These are phyloP conservation scores for Euplagia quadripunctaria DNA, from an alignment of 2,888 invertebrate species.

Conservation along the genomic window DNA sequence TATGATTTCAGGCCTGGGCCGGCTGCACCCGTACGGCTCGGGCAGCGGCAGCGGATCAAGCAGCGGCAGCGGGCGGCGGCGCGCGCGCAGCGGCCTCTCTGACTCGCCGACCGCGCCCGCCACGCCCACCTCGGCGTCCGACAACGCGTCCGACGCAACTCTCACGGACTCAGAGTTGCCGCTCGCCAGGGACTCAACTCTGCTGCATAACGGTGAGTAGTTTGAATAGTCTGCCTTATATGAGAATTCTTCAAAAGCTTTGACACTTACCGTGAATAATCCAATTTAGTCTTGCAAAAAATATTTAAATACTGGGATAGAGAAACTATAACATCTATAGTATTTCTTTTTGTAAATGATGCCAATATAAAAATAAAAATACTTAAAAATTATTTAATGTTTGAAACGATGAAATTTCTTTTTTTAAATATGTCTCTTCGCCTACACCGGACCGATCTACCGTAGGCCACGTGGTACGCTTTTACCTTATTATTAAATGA, in stretches of 20 bases:
- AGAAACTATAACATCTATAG: not conserved
- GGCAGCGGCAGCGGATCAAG: slow-evolving; percentile 91
- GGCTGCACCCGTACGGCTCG: slow-evolving; percentile 94
- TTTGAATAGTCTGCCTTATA: not conserved
- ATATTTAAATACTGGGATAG: too few species aligned
- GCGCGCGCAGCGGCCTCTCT: slow-evolving; percentile 89
- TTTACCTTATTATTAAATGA: too few species aligned
- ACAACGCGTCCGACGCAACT: slow-evolving; percentile 95
- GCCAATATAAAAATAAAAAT: too few species aligned
- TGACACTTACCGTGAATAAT: not conserved
- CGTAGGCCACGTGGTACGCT: too few species aligned
- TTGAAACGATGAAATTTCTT: too few species aligned
- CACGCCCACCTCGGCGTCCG: slow-evolving; percentile 90
- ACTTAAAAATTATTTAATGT: too few species aligned
- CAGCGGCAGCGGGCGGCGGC: slow-evolving; percentile 88
- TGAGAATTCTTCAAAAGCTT: not conserved
- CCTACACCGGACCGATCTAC: too few species aligned
- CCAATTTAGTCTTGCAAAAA: too few species aligned
- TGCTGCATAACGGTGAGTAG: slow-evolving; percentile 93
- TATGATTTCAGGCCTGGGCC: slow-evolving; percentile 89
- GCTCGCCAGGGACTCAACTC: slow-evolving; percentile 93
- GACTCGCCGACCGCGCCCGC: slow-evolving; percentile 91
- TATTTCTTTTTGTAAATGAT: not conserved
- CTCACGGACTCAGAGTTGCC: slow-evolving; percentile 94
- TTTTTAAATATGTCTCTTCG: too few species aligned